A percentile compares a stretch with the other conserved stretches of the same genome.
Conservation (phyloP, 2,888 invertebrate species). For the Acanthosepion lycidas region DNA sequence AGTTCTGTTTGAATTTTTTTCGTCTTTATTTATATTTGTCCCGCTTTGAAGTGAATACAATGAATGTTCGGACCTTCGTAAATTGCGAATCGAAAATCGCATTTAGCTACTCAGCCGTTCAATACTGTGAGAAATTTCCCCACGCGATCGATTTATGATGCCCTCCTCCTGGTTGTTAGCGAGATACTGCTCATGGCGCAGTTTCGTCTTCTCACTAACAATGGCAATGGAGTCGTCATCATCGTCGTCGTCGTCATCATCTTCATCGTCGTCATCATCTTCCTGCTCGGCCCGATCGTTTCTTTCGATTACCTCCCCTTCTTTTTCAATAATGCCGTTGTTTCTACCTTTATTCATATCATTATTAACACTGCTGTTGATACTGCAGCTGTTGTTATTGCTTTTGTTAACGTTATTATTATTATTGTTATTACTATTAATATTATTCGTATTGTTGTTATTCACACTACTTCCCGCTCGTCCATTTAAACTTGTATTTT, state of each 20-base stretch:
- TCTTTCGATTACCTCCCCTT: background rate
- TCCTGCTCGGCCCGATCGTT: background rate
- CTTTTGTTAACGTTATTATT: background rate
- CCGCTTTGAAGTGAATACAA: no score
- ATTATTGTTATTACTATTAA: background rate
- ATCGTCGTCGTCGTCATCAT: background rate
- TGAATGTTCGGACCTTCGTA: background rate
- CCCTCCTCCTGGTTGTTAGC: background rate
- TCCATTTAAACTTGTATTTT: background rate
- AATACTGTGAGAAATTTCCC: background rate
- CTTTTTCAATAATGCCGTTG: background rate
- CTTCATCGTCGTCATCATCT: background rate
- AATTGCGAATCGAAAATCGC: background rate
- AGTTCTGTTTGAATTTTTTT: background rate
- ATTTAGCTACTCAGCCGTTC: background rate
- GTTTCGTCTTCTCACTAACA: background rate
- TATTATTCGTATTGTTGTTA: background rate
- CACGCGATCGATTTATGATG: background rate
- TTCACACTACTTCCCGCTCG: background rate
- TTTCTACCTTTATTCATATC: background rate
- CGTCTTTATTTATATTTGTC: background rate
- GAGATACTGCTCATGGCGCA: background rate
- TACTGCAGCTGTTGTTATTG: no score
- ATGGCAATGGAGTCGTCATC: background rate
- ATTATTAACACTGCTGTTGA: background rate